Base-by-base conservation (phyloP, 2,888 invertebrate genomes). In the Cantharis flavilabris region DNA sequence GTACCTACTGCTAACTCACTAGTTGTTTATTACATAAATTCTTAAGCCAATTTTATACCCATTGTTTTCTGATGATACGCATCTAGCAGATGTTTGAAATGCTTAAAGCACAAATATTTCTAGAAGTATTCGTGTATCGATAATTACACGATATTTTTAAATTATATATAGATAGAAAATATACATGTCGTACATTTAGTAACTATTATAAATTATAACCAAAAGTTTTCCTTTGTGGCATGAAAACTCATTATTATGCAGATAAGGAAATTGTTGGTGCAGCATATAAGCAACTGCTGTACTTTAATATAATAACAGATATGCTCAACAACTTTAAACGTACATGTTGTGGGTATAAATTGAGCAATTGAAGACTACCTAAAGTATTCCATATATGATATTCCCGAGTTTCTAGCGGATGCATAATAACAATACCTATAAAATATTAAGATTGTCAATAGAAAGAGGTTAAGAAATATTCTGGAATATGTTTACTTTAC, bases 261-360 rank as follows among this genome's bases (percentile, higher is more conserved):
- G 69, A 72, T 76, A 73, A 64, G 72, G 20, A 64, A 76, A 76
- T 76, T 76, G 72, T 69, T 71, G 76, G 69, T 70, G 72, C 72
- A 76, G 72, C 76, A 18, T 30, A 69, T 70, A 76, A 76, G 23
- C 70, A 14, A 70, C 64, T 69, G 62, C 33, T 72, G 76, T 62
- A 71, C 23, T 71, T 20, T 62, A 67, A 67, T 67, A 67, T 67
- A 67, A 67, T 67, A 67, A 67, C 23, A 67, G 65, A 67, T 67
- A 76, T 73, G 71, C 70, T 73, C 63, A 62, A 30, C 71, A 73
- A 77, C 73, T 73, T 67, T 73, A 77, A 62, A 62, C 62, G 67
- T 73, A 77, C 73, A 77, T 73, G 76, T 62, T 33, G 73, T 26
- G 73, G 70, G n/a, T 77, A 73, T 77, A 77, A 77, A 77, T 77